Evolutionary conservation across 2,797 vertebrate genomes (phyloP), one percentile per base, ranked within the genome.

Genomic region (Alosa sapidissima): DNA sequence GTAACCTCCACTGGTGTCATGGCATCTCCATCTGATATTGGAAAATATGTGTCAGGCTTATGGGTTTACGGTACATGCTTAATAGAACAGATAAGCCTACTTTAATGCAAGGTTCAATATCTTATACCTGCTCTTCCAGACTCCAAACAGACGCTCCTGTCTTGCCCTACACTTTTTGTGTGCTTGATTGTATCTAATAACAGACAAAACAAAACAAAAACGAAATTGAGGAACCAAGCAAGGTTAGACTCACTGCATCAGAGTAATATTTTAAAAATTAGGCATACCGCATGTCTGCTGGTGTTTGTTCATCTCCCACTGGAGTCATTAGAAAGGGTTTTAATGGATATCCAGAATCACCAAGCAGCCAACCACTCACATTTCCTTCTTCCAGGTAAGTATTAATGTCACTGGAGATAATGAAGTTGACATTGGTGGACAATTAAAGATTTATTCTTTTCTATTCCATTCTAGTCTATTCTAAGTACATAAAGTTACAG

Each of bases 331-430:
- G 60, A 65, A 33, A 33, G 33, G 60, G 60, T 24, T 65, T 65
- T 28, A 65, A 65, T 65, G 60, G n/a, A 2, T 28, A 28, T 28
- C 24, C 60, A 28, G 24, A 65, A 65, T 65, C 60, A 28, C 60
- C 60, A 33, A 65, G 24, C 60, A 65, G 60, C n/a, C 60, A 65
- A 24, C 60, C 55, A 58, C 55, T 58, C 55, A n/a, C 16, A 58
- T 58, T 58, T 58, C 55, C n/a, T 65, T 65, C 60, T 28, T 65
- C 60, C 60, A 65, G 60, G n/a, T 65, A 33, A 65, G 60, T 65
- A 65, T 65, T 65, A 28, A 65, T 33, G 60, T 65, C 60, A 65
- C 60, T 28, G n/a, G 3, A 28, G n/a, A 65, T 65, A 33, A 65
- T 28, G n/a, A 65, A 65, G 60, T 9, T 41, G 41, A 41, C 41